Conservation (phyloP, 2,888 invertebrate genomes). For the Baccha elongata region DNA sequence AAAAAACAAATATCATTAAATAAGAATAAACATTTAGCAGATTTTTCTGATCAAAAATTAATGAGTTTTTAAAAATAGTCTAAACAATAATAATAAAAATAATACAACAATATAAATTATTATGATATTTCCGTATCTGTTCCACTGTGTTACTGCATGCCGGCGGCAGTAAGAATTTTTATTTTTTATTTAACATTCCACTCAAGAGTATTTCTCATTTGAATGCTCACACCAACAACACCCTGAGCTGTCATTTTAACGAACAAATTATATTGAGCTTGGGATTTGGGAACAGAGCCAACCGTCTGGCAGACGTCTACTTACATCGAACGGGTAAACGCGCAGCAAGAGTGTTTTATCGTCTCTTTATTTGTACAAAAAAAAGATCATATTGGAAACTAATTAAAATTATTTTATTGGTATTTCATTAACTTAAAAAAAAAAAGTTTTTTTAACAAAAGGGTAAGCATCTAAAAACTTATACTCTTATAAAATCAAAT, state of each 20-base stretch:
- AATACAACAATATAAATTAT: no score
- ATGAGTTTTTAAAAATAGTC: no score
- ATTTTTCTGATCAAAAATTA: no score
- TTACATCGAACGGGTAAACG: slow-evolving; percentile 53
- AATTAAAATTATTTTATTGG: slow-evolving; percentile 11
- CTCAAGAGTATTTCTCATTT: slow-evolving; percentile 4
- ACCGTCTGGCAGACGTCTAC: slow-evolving; percentile 71
- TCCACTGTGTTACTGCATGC: no score
- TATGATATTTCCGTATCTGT: no score
- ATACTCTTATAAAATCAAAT: not conserved
- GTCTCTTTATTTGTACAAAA: slow-evolving; percentile 30
- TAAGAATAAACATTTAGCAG: no score
- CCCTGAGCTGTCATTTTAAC: slow-evolving; percentile 6
- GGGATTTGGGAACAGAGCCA: slow-evolving; percentile 66
- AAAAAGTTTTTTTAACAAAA: not conserved
- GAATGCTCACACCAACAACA: not conserved
- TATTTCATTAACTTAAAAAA: slow-evolving; percentile 6
- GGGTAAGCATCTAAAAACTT: slow-evolving; percentile 43
- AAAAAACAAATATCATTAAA: no score
- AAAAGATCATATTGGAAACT: slow-evolving; percentile 36
- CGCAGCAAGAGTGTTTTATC: slow-evolving; percentile 37
- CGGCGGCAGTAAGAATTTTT: not conserved
- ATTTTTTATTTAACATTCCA: not conserved
- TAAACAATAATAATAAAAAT: no score
- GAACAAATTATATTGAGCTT: slow-evolving; percentile 56